phyloP scores from a whole-genome alignment of 2,888 invertebrate species.

The Agrilus cyanescens region DNA sequence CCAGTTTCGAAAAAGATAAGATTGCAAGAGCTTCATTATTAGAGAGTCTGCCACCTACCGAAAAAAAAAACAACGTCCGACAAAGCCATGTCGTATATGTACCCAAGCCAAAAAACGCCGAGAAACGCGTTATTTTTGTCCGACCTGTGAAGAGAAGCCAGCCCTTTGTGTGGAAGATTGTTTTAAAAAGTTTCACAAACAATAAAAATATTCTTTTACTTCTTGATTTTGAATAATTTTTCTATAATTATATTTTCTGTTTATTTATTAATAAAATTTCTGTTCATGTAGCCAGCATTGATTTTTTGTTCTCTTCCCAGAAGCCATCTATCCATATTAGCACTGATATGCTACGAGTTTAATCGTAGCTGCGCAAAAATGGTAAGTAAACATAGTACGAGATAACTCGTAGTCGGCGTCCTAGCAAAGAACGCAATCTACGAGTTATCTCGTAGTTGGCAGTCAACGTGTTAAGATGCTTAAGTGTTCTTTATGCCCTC shows the following conservation, averaged over 20 bases:
- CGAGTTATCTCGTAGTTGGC: conserved; percentile 13
- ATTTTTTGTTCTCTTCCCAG: conserved; percentile 18
- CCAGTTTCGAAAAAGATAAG: conserved; percentile 13
- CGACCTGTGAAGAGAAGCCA: conserved; percentile 16
- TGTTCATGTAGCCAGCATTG: too few relatives aligned
- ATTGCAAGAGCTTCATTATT: conserved; percentile 14
- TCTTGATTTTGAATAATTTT: too few relatives aligned
- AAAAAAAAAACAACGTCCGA: conserved; percentile 16
- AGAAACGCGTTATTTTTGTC: conserved; percentile 18
- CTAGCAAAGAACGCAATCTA: conserved; percentile 17
- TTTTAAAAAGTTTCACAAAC: conserved; percentile 18
- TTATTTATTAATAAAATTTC: too few relatives aligned
- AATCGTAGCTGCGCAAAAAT: conserved; percentile 16
- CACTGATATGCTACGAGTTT: conserved; percentile 17
- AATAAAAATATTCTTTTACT: conserved; percentile 15
- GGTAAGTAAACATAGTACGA: conserved; percentile 16
- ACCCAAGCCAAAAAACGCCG: conserved; percentile 14
- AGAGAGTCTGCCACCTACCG: conserved; percentile 16
- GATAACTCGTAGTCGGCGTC: conserved; percentile 18
- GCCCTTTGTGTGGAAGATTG: conserved; percentile 18
- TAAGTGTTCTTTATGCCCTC: too few relatives aligned
- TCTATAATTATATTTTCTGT: too few relatives aligned
- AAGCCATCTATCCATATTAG: conserved; percentile 19
- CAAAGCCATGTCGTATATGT: conserved; percentile 13
- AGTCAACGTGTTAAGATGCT: conserved; percentile 12